These are phyloP conservation scores for Sylvilagus bachmani DNA, from an alignment of 2,113 vertebrate genomes.

Conservation along the genomic window DNA sequence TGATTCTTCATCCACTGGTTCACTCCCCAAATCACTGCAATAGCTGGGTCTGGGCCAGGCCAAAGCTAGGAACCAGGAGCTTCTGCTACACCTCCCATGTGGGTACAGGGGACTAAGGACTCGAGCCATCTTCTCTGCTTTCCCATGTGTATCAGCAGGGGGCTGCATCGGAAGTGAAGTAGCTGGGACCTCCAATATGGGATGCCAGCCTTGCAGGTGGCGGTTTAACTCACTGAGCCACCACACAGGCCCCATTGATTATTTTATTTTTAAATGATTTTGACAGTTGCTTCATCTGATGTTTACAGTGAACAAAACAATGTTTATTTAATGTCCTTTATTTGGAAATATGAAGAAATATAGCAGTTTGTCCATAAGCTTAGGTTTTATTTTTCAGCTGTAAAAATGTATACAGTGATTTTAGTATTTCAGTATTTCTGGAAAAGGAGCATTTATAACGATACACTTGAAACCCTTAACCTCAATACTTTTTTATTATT, in stretches of 20 bases:
- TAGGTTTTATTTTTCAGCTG: constrained; percentile 8
- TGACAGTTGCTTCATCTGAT: not conserved
- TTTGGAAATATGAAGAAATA: constrained; percentile 47
- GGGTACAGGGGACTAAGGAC: too few species aligned
- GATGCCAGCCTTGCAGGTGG: too few species aligned
- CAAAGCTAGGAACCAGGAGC: too few species aligned
- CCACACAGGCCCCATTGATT: not conserved
- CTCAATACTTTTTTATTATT: not conserved
- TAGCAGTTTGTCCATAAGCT: not conserved
- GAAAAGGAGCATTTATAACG: not conserved
- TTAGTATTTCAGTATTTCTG: not conserved
- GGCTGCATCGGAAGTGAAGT: too few species aligned
- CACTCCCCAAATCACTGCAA: too few species aligned
- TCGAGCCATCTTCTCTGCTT: too few species aligned
- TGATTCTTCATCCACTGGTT: too few species aligned
- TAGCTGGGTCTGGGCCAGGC: too few species aligned
- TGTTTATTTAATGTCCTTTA: constrained; percentile 43
- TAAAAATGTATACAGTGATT: not conserved
- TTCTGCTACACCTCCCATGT: too few species aligned
- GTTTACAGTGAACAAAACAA: constrained; percentile 19
- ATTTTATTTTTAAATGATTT: constrained; percentile 31
- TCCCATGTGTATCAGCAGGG: too few species aligned
- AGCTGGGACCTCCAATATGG: too few species aligned
- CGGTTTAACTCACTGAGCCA: too few species aligned
- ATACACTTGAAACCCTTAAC: not conserved